A percentile compares a stretch with the other conserved stretches of the same genome.
Evolutionary conservation across 30 jellyfish, hydroid and myxozoan genomes (phyloP).

Genomic region (Aurelia coerulea): DNA sequence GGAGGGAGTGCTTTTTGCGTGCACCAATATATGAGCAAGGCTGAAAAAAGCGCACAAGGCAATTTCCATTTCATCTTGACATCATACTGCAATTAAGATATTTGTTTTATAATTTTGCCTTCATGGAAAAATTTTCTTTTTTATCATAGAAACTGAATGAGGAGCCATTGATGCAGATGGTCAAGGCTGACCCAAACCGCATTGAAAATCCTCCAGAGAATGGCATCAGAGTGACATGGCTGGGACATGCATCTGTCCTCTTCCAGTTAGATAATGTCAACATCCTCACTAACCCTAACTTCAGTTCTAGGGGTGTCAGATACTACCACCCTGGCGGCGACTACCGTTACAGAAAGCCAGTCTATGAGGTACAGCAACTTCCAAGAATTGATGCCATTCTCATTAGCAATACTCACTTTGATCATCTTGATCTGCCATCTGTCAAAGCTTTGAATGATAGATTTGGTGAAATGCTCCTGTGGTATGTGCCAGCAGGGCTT

Average conservation of each 20-base stretch:
- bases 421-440: slow-evolving; percentile 88
- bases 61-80: too few species aligned
- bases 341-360: slow-evolving; percentile 89
- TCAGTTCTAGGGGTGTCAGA: slow-evolving; percentile 86
- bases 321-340: slow-evolving; percentile 94
- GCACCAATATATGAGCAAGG: too few species aligned
- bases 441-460: slow-evolving; percentile 88
- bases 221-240: slow-evolving; percentile 96
- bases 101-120: background rate
- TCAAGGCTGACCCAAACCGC: slow-evolving; percentile 92
- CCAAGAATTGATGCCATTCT: slow-evolving; percentile 95
- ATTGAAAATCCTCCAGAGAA: slow-evolving; percentile 98
- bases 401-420: slow-evolving; percentile 93
- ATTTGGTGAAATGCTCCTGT: slow-evolving; percentile 90
- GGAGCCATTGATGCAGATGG: slow-evolving; percentile 92
- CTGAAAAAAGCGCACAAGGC: too few species aligned
- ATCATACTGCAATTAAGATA: too few species aligned
- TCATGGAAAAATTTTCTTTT: background rate
- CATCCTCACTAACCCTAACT: slow-evolving; percentile 91
- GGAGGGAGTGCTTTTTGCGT: too few species aligned
- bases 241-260: slow-evolving; percentile 92
- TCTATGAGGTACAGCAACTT: slow-evolving; percentile 81
- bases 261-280: slow-evolving; percentile 93
- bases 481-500: slow-evolving; percentile 97
- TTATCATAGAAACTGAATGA: slow-evolving; percentile 81